Evolutionary conservation across 30 jellyfish, hydroid and myxozoan genomes (phyloP), one percentile per base, ranked within the genome.

Genomic region (Hydractinia echinata): DNA sequence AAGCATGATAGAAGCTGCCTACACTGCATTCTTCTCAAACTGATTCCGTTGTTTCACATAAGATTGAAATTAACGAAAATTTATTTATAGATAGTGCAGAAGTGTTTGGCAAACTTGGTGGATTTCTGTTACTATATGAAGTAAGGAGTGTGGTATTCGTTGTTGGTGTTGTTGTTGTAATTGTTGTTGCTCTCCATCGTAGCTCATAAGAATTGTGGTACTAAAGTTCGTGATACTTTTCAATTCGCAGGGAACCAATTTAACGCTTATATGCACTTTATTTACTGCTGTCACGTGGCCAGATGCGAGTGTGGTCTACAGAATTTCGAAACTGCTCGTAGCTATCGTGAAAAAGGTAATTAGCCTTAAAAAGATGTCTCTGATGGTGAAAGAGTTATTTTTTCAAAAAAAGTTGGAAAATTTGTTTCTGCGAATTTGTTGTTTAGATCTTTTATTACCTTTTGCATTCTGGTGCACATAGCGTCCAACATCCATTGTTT

Each of bases 231-330:
- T 79, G 50, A 6, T 76, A n/a, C 8, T 9, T 15, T 88, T 66
- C 44, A 30, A 30, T 30, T 30, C 44, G 39, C 82, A 88, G 96
- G 87, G 70, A 5, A 83, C 94, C 7, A 83, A 72, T 55, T 52
- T 54, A 8, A 54, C 66, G 21, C 48, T 76, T 54, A 56, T 88
- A 30, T 67, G 62, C 49, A 88, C 93, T 15, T 11, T 83, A 60
- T 88, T 88, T 70, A 77, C 85, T 4, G 87, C 94, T 52, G 82
- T 88, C 64, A 79, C 88, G 4, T 88, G 96, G 96, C 94, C 96
- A 14, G 96, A 88, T 72, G 74, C 96, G 11, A 82, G 61, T 6
- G 69, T 84, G 3, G 89, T 84, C 9, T 77, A 82, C 51, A 83
- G 82, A 60, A 72, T 83, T 48, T 83, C 84, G 15, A 77, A 87